Base-by-base conservation (phyloP, 2,888 invertebrate species). In the Drosophila tripunctata region DNA sequence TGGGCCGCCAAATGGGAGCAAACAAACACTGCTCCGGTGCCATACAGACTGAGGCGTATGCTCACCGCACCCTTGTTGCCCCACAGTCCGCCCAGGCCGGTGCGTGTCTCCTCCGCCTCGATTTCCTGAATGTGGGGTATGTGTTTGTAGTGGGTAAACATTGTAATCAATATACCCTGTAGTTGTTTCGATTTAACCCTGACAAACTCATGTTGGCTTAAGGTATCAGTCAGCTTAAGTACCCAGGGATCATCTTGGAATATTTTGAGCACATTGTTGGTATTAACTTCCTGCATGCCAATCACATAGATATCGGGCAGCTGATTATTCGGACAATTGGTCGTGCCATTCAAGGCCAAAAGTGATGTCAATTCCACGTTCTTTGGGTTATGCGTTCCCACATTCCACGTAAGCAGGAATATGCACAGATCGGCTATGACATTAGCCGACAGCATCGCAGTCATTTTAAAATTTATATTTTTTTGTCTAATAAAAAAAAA, bases 1-100 rank as follows among this genome's bases (percentile, higher is more conserved):
- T 98, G 98, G 3, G 98, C 96, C 8, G 97, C 96, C 77, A 99
- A 92, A 92, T 99, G 98, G 27, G 96, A 94, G 90, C 98, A 98
- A 12, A 98, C 95, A 57, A 98, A 93, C 88, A 97, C 96, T 31
- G 98, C 90, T 2, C 97, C 97, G 76, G 96, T 95, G 0, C 98
- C 98, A 89, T 97, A 96, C 24, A 97, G 93, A 87, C 95, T 96
- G 87, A 98, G 93, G 52, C 98, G 93, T 60, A 98, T 93, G 90
- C 96, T 97, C 4, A 98, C 96, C 3, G 96, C 98, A 17, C 98
- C 98, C 93, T 99, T 98, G 38, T 89, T 89, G 10, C 89, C 89
- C 98, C 98, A 98, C 92, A 97, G 94, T 36, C 98, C 98, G 21
- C 95, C 96, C 54, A 98, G 92, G 3, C 98, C 98, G 41, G 98